Evolutionary conservation across 2,113 vertebrate species (phyloP).

Genomic region (cat (Felis catus)): DNA sequence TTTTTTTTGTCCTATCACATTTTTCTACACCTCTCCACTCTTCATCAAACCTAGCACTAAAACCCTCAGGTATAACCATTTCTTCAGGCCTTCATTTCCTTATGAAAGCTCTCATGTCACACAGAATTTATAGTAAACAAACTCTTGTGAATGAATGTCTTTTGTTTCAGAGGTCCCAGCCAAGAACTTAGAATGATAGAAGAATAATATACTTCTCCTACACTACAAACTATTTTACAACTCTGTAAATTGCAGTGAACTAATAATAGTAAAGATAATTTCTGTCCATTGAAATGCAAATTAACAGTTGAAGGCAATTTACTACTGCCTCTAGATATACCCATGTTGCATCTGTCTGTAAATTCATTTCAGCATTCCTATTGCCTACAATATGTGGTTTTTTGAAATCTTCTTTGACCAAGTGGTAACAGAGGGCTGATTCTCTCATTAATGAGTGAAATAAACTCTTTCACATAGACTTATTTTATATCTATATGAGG

Average conservation of each 20-base stretch:
- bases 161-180: background rate
- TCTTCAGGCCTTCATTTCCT: background rate
- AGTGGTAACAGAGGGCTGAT: background rate
- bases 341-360: background rate
- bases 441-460: constrained; percentile 19
- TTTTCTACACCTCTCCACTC: background rate
- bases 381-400: background rate
- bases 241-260: background rate
- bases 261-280: background rate
- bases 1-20: background rate
- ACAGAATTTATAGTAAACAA: background rate
- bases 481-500: background rate
- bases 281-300: background rate
- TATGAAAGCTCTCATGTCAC: background rate
- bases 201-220: background rate
- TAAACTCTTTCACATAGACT: constrained; percentile 10
- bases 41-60: background rate
- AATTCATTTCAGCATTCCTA: background rate
- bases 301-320: background rate
- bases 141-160: background rate
- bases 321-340: background rate
- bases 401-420: background rate
- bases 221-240: constrained; percentile 32
- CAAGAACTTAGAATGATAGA: background rate
- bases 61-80: background rate